phyloP scores from a whole-genome alignment of 2,888 invertebrate genomes.

The Crepidodera aurea region DNA sequence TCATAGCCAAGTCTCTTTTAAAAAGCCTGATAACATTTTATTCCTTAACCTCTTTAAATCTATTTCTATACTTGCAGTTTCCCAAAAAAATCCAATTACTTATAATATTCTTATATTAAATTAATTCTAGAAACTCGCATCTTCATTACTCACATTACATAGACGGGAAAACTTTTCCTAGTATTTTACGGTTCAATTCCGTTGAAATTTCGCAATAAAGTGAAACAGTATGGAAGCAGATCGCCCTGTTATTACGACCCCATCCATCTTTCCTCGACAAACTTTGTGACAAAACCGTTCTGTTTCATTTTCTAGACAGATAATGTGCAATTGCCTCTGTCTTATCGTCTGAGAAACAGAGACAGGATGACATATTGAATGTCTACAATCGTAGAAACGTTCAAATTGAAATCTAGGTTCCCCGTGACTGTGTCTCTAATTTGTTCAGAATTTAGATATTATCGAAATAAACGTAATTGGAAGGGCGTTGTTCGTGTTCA shows the following conservation, averaged over 20 bases:
- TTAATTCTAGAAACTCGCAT: too few species aligned
- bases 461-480: too few species aligned
- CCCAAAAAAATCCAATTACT: too few species aligned
- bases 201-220: slow-evolving; percentile 11
- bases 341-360: slow-evolving; percentile 5
- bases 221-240: slow-evolving; percentile 5
- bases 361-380: background rate
- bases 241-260: background rate
- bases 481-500: too few species aligned
- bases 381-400: background rate
- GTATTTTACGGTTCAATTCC: slow-evolving; percentile 4
- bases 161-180: background rate
- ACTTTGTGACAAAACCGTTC: slow-evolving; percentile 3
- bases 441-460: too few species aligned
- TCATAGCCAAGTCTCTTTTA: too few species aligned
- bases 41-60: too few species aligned
- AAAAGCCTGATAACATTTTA: too few species aligned
- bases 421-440: too few species aligned
- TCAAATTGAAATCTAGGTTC: slow-evolving; percentile 1
- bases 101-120: too few species aligned
- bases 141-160: too few species aligned
- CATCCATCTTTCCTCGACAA: slow-evolving; percentile 10
- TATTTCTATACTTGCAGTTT: too few species aligned
- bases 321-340: slow-evolving; percentile 3
- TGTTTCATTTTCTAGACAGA: slow-evolving; percentile 8